Evolutionary conservation across 2,113 vertebrate species (phyloP).

Genomic region (Onychostruthus taczanowskii): DNA sequence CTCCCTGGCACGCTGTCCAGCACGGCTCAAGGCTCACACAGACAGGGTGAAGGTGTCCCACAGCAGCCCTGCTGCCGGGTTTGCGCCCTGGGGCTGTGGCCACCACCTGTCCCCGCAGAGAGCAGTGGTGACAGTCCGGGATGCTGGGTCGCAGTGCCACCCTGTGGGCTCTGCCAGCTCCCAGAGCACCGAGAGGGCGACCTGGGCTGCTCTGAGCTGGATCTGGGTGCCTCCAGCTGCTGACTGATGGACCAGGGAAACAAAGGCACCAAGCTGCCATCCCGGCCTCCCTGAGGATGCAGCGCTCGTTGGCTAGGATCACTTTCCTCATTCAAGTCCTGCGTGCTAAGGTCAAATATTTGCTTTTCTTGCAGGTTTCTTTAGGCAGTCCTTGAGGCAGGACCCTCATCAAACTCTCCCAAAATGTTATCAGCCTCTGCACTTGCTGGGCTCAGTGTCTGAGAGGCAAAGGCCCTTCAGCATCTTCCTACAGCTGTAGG

Average conservation of each 20-base stretch:
- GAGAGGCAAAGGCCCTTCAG: background rate
- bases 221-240: background rate
- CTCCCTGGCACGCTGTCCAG: fast-evolving
- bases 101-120: background rate
- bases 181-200: background rate
- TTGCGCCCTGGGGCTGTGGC: background rate
- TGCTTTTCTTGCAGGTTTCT: background rate
- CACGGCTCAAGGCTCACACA: background rate
- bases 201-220: background rate
- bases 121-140: background rate
- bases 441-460: background rate
- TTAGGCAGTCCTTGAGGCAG: background rate
- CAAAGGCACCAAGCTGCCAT: background rate
- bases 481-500: background rate
- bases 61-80: background rate
- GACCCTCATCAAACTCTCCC: background rate
- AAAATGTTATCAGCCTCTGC: background rate
- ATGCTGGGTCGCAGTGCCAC: conserved; percentile 28
- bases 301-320: fast-evolving
- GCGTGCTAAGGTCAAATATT: background rate
- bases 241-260: background rate
- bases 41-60: background rate
- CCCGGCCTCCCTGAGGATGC: background rate
- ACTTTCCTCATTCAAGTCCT: background rate
- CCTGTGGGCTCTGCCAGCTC: conserved; percentile 34